Conservation (phyloP, 2,888 invertebrate species). For the Eupithecia inturbata region DNA sequence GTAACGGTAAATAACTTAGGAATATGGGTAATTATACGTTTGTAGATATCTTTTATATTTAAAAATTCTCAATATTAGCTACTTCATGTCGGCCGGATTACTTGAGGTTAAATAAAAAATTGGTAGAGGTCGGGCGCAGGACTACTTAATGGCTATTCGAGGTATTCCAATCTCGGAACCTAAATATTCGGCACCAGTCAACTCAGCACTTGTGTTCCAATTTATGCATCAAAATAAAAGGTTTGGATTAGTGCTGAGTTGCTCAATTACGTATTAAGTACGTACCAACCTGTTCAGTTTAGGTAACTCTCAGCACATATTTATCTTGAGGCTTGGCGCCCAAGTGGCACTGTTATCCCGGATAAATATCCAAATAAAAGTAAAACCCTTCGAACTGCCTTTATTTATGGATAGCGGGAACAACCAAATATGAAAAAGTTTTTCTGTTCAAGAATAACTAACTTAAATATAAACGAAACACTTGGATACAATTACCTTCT, state of each 20-base stretch:
- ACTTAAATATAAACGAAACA: neutral
- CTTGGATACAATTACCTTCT: neutral
- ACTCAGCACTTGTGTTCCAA: neutral
- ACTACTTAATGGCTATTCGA: neutral
- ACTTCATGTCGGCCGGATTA: neutral
- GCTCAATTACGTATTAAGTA: neutral
- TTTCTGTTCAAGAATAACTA: neutral
- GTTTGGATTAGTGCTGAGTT: neutral
- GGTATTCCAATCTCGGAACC: neutral
- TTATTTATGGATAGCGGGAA: neutral
- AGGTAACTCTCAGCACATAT: neutral
- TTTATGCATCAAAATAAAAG: neutral
- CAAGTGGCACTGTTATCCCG: neutral
- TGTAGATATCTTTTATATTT: too few species aligned
- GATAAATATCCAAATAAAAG: neutral
- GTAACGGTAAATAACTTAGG: neutral
- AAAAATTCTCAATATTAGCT: neutral
- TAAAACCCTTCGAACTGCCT: neutral
- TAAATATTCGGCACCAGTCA: neutral
- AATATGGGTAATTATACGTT: too few species aligned
- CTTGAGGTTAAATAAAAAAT: neutral
- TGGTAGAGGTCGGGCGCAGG: neutral
- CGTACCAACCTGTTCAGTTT: neutral
- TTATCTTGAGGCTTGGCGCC: neutral
- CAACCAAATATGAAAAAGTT: neutral